Evolutionary conservation across 2,888 invertebrate genomes (phyloP), one percentile per base, ranked within the genome.

Genomic region (Cheilosia pagana): DNA sequence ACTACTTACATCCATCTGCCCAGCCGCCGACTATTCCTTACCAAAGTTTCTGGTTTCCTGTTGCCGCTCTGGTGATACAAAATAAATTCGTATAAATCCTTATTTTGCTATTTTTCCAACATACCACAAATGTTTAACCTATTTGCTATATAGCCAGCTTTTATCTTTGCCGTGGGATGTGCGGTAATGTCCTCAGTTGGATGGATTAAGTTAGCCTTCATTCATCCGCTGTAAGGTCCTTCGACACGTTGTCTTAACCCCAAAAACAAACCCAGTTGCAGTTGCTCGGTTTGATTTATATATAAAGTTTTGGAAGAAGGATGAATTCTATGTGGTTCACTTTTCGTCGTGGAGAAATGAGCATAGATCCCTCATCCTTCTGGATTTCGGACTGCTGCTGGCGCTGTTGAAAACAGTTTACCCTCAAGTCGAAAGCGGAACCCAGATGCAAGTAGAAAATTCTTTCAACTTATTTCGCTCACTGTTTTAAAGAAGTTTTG

Each of bases 251-350:
- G 65, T 45, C 65, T 53, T 74, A 79, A 62, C 65, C 67, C 45
- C 28, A 74, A 52, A 74, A 60, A 74, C 60, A 79, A 79, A 72
- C 65, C 59, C 59, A 8, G 50, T 35, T 35, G 28, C 35, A 35
- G 35, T 59, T 45, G 31, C 65, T 67, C 19, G 45, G 53, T 79
- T 74, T 79, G 74, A 79, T 79, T 79, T 74, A 72, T 72, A 74
- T 25, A 35, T 45, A 60, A 72, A 79, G 65, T 74, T 79, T 79
- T 74, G 39, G 31, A 53, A 45, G 25, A 52, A 41, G 6, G 7
- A 74, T 28, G 57, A 50, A 63, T 55, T 78, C 7, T 63, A 39
- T 71, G 21, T 45, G 48, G 28, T 63, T 57, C 70, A 55, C 62
- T 60, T 78, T 71, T 70, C 31, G 31, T 62, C 43, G 28, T 50